phyloP scores from a whole-genome alignment of 2,113 vertebrate genomes.

The Sphaerodactylus townsendi region DNA sequence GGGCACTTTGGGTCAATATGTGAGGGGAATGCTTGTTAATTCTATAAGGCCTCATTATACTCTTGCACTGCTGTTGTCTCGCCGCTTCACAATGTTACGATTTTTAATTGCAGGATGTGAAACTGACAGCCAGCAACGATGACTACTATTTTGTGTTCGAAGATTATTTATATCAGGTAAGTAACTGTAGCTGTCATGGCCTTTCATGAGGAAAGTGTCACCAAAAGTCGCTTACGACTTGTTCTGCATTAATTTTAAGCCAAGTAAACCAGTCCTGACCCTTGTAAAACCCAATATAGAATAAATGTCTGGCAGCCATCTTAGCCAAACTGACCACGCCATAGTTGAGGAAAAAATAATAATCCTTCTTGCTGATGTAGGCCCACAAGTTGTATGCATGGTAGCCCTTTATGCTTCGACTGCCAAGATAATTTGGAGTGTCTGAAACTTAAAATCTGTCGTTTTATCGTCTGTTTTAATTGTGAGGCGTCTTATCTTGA shows the following conservation, averaged over 20 bases:
- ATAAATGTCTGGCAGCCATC: no score
- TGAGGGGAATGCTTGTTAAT: background rate
- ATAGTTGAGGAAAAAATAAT: no score
- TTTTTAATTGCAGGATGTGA: slow-evolving; percentile 88
- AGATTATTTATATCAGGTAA: slow-evolving; percentile 97
- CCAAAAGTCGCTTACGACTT: background rate
- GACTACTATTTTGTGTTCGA: slow-evolving; percentile 99
- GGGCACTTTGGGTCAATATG: background rate
- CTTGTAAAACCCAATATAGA: background rate
- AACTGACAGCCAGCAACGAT: slow-evolving; percentile 96
- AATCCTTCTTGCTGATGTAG: no score
- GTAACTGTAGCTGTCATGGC: slow-evolving; percentile 37
- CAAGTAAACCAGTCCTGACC: background rate
- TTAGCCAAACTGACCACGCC: no score
- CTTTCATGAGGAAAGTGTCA: slow-evolving; percentile 6
- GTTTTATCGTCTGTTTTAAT: no score
- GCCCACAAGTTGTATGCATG: no score
- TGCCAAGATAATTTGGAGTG: no score
- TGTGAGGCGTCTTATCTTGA: no score
- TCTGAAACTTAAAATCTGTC: no score
- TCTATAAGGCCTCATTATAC: background rate
- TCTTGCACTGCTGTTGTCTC: background rate
- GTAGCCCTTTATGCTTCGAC: no score
- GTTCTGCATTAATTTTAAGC: background rate
- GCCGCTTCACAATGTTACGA: background rate